Evolutionary conservation across 2,888 invertebrate genomes (phyloP), one percentile per base, ranked within the genome.

Genomic region (Xestia rhomboidea): DNA sequence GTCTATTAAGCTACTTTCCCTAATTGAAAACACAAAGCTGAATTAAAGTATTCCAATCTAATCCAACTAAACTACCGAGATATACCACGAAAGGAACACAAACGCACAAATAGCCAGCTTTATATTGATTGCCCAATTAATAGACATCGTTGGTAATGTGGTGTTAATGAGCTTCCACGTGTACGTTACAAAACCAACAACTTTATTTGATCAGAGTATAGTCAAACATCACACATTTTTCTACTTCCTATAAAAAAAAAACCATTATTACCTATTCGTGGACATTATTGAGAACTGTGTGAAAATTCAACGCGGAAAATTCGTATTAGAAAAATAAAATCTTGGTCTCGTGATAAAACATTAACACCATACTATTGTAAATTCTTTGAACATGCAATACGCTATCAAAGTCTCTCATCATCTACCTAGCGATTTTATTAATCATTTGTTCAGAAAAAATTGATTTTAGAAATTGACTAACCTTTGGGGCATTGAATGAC

Each of bases 71-170:
- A n/a, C 38, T n/a, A 38, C 30, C 27, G 60, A 62, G 21, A 34
- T 34, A 21, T 21, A 21, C 5, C 60, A n/a, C 4, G 24, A 38
- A 18, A 34, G 24, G 18, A 60, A 60, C 24, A 27, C 34, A 46
- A 18, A 41, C 4, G n/a, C 34, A 30, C 27, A 51, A 13, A 73
- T 30, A 73, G 72, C 62, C 24, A 68, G 73, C 73, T 68, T 86
- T 73, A 80, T 78, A 83, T 82, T 89, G 89, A 91, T 90, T 90
- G 82, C 85, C 88, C 87, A 91, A 91, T 91, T 91, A 91, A 88
- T 85, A 86, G 69, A 73, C 78, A 77, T 73, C 69, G 74, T 79
- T 82, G 82, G 87, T 81, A 76, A 88, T 81, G 54, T 68, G 70
- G 83, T 79, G 86, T 72, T 88, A 87, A 88, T 87, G 85, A 83